Percentiles rank a stretch among this genome's conserved stretches.
These are phyloP conservation scores for Psittacula cyanocephala DNA, from an alignment of 2,113 vertebrate species.

Conservation along the genomic window DNA sequence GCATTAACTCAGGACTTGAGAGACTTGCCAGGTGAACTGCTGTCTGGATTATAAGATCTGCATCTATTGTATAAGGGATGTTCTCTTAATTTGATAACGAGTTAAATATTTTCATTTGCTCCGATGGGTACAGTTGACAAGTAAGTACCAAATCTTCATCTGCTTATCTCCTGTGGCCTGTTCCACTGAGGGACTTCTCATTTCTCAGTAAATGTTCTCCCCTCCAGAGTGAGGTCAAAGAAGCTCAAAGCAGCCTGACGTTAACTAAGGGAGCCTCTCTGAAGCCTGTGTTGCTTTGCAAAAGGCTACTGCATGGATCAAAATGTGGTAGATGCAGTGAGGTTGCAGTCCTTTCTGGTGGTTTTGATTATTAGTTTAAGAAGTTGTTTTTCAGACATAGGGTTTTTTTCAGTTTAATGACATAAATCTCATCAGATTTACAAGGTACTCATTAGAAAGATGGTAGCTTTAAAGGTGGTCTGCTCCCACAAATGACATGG, in stretches of 20 bases:
- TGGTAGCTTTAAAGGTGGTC: not conserved
- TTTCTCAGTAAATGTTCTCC: not conserved
- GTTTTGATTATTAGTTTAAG: not conserved
- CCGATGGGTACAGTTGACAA: not conserved
- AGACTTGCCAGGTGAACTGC: not conserved
- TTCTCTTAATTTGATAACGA: not conserved
- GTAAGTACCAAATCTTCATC: not conserved
- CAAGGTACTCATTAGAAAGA: not conserved
- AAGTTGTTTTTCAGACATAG: not conserved
- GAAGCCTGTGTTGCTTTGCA: not conserved
- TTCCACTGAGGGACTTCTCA: not conserved
- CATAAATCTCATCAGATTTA: not conserved
- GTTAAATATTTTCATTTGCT: not conserved
- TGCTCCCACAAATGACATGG: not conserved
- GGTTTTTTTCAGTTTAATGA: not conserved
- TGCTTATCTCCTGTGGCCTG: not conserved
- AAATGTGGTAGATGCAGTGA: not conserved
- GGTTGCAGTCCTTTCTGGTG: not conserved
- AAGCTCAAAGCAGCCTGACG: not conserved
- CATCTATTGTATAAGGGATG: fast-evolving
- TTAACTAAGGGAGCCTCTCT: not conserved
- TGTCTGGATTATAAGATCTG: not conserved
- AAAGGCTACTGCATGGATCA: not conserved
- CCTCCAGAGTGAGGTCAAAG: not conserved
- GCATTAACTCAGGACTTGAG: not conserved